phyloP scores from a whole-genome alignment of 2,797 vertebrate genomes.

The Malacoctenus gilli region DNA sequence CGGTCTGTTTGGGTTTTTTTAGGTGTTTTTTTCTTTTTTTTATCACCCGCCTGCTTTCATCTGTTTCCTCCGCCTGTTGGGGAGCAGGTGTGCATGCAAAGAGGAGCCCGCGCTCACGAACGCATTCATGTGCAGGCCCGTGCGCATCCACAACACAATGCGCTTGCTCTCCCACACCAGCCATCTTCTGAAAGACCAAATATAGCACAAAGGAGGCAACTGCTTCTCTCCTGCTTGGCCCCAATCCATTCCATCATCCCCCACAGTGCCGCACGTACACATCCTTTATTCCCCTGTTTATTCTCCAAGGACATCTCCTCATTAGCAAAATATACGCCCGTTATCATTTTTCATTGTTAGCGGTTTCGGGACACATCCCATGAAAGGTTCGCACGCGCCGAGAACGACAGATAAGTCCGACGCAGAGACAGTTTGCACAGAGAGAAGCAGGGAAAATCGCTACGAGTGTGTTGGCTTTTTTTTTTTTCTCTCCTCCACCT shows the following conservation, averaged over 20 bases:
- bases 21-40: no score
- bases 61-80: slow-evolving; percentile 18
- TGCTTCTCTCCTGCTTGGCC: slow-evolving; percentile 72
- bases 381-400: slow-evolving; percentile 32
- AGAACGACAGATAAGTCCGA: slow-evolving; percentile 37
- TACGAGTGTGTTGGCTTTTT: slow-evolving; percentile 16
- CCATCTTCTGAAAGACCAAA: slow-evolving; percentile 79
- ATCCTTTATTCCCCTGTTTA: slow-evolving; percentile 69
- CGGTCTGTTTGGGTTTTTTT: no score
- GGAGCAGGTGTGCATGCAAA: slow-evolving; percentile 61
- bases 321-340: slow-evolving; percentile 72
- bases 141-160: slow-evolving; percentile 62
- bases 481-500: no score
- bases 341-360: slow-evolving; percentile 71
- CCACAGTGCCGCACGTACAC: slow-evolving; percentile 72
- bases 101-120: slow-evolving; percentile 40
- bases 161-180: slow-evolving; percentile 74
- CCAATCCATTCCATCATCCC: slow-evolving; percentile 70
- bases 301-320: slow-evolving; percentile 72
- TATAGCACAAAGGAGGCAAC: slow-evolving; percentile 79
- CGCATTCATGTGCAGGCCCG: slow-evolving; percentile 39
- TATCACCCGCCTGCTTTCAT: slow-evolving; percentile 15
- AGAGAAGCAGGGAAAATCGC: slow-evolving; percentile 10
- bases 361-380: slow-evolving; percentile 57
- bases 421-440: slow-evolving; percentile 20